Base-by-base conservation (phyloP, 2,888 invertebrate genomes). In the Lypha dubia region DNA sequence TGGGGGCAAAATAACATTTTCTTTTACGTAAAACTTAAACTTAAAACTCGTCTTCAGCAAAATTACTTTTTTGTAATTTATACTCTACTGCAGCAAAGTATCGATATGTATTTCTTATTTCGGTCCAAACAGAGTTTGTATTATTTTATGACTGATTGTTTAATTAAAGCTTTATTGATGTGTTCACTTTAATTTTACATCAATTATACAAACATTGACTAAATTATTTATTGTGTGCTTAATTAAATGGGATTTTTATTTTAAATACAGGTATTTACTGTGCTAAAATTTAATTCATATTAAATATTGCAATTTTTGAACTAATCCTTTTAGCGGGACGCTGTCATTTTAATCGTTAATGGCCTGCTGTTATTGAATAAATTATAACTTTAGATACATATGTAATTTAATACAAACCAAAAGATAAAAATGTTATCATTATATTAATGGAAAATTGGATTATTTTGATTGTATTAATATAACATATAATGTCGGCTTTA, bases 281-380 rank as follows among this genome's bases (percentile, higher is more conserved):
- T 35, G 20, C 11, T 17, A 11, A 74, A 67, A 75, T 65, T 65
- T 15, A 65, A 65, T 65, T 44, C 24, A 77, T 28, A 20, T 62
- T 51, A 49, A 28, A 58, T 60, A 56, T 67, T 41, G 9, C 44
- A 46, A 28, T 17, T 35, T 76, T 41, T 41, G 1, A 44, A n/a
- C 44, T 1, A 6, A 11, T 6, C 49, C 3, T 75, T 75, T 56
- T 32, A 11, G n/a, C n/a, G n/a, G n/a, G n/a, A n/a, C n/a, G n/a
- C n/a, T n/a, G n/a, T n/a, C 13, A 53, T 51, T 74, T 63, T 53
- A 74, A 74, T 63, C 28, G 51, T 41, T 63, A 17, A 22, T 60
- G 7, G 15, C 1, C 15, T 5, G 35, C n/a, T 17, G 9, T 41
- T 41, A 7, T 38, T 7, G 35, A 3, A 38, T 38, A 38, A 38